Conservation (phyloP, 2,888 invertebrate genomes). For the Drosophila quinaria region DNA sequence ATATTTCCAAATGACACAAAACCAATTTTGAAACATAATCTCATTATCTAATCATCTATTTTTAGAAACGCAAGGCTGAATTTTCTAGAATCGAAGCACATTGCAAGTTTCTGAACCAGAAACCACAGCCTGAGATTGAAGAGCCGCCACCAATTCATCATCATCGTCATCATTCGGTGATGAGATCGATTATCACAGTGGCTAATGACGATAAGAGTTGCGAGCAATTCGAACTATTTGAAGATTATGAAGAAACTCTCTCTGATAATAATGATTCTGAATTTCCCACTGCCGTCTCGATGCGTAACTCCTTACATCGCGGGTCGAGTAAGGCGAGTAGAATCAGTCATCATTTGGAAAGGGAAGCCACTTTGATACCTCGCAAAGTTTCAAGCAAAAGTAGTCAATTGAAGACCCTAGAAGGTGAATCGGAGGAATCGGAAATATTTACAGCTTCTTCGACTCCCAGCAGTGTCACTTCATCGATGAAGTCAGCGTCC, state of each 20-base stretch:
- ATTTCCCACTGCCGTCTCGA: not conserved
- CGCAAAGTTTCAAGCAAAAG: not conserved
- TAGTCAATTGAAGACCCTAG: not conserved
- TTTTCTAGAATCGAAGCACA: conserved; percentile 33
- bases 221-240: conserved; percentile 21
- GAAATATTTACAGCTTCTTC: conserved; percentile 23
- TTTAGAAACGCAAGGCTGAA: conserved; percentile 46
- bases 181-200: not conserved
- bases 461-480: not conserved
- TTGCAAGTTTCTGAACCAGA: conserved; percentile 21
- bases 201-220: not conserved
- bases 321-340: not conserved
- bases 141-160: not conserved
- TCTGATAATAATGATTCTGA: not conserved
- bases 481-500: not conserved
- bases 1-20: no score
- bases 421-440: conserved; percentile 1
- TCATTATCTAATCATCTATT: not conserved
- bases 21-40: not conserved
- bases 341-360: not conserved
- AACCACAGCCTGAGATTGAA: not conserved
- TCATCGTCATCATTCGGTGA: not conserved
- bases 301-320: not conserved
- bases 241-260: conserved; percentile 8
- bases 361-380: not conserved